Base-by-base conservation (phyloP, 2,113 vertebrate species). In the Sarotherodon lohbergeri region DNA sequence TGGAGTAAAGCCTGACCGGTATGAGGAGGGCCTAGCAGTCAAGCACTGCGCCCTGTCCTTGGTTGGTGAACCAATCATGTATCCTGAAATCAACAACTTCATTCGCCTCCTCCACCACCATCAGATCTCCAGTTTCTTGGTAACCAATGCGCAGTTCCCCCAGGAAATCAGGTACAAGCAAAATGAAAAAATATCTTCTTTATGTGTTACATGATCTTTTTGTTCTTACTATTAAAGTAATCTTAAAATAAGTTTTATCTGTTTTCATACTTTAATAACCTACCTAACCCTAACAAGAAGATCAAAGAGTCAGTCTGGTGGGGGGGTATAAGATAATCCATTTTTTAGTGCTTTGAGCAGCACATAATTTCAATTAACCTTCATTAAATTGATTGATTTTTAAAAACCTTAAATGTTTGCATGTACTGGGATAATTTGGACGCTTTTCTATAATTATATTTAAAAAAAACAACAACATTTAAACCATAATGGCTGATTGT, bases 21-120 rank as follows among this genome's bases (percentile, higher is more conserved):
- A 97, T 3, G 96, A 97, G 57, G 98, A 98, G 59, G 98, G 97
- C 0, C 90, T 99, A 96, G 68, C 50, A 0, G 96, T 96, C 2
- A 98, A 97, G 85, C 99, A 99, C 95, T 99, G 98, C 1, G 98
- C 98, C 0, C 94, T 99, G 39, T 99, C 99, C 2, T 95, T 99
- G 83, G 98, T 99, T 88, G 99, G 98, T 2, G 98, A 99, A 82
- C 98, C 99, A 4, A 99, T 99, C 91, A 99, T 99, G 98, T 99
- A 99, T 93, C 98, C 98, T 0, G 96, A 98, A 91, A 99, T 99
- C 96, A 99, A 99, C 87, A 43, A 80, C 6, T 97, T 99, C 2
- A 85, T 99, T 48, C 96, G 93, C 85, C 97, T 99, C 5, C 97
- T 99, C 29, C 98, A 99, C 87, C 93, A 94, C 16, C 92, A 85